Conservation (phyloP, 2,888 invertebrate species). For the Sipha maydis region DNA sequence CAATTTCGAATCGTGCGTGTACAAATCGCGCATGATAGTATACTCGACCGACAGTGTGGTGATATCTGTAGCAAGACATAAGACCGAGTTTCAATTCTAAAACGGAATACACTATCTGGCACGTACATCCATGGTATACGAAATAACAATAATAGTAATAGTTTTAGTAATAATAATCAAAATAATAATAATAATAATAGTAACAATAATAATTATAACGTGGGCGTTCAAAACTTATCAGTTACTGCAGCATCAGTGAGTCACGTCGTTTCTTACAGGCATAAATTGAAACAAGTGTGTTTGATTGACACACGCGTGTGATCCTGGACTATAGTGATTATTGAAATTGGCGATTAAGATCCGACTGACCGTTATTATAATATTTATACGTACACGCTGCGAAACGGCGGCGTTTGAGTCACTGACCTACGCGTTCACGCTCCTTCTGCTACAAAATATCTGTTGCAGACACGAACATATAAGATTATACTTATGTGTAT, state of each 20-base stretch:
- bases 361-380: background rate
- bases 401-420: background rate
- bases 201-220: background rate
- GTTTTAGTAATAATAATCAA: too few species aligned
- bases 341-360: constrained; percentile 4
- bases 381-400: too few species aligned
- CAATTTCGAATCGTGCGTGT: background rate
- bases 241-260: background rate
- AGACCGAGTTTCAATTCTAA: background rate
- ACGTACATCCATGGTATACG: background rate
- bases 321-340: background rate
- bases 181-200: background rate
- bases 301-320: background rate
- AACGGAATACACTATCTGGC: background rate
- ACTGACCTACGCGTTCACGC: background rate
- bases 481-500: background rate
- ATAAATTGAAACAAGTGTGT: too few species aligned
- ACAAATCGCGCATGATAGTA: background rate
- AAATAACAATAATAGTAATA: background rate
- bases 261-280: too few species aligned
- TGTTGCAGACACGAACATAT: background rate
- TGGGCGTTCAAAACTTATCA: background rate
- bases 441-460: too few species aligned
- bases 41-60: background rate
- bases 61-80: background rate